phyloP scores from a whole-genome alignment of 2,113 vertebrate genomes.

The Trachemys scripta region DNA sequence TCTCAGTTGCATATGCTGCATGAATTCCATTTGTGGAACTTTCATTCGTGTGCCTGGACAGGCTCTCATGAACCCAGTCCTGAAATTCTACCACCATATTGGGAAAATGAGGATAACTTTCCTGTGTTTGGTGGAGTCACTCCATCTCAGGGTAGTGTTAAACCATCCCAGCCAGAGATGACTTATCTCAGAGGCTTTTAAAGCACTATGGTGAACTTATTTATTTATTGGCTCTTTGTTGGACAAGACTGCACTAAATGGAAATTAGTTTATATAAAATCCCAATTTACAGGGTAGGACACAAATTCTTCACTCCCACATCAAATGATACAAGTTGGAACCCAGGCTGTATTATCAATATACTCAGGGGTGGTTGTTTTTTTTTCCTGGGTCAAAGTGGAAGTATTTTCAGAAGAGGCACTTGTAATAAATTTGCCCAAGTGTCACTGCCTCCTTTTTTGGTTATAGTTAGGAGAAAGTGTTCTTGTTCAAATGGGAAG shows the following conservation, averaged over 20 bases:
- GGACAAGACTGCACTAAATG: not conserved
- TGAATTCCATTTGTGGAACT: not conserved
- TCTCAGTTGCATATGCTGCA: not conserved
- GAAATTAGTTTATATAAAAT: not conserved
- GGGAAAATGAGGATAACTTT: not conserved
- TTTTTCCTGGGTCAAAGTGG: not conserved
- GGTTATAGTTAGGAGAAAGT: not conserved
- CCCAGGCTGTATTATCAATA: not conserved
- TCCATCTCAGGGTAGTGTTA: not conserved
- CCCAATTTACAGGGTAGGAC: not conserved
- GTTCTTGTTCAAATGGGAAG: not conserved
- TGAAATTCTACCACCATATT: not conserved
- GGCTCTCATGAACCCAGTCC: not conserved
- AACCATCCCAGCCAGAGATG: not conserved
- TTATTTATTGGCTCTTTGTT: not conserved
- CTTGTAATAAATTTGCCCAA: not conserved
- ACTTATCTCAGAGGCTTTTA: not conserved
- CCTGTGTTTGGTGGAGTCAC: not conserved
- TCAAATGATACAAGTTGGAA: not conserved
- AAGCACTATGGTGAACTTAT: not conserved
- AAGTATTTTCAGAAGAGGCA: not conserved
- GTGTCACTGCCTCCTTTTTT: not conserved
- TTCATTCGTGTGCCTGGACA: not conserved
- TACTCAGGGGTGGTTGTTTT: not conserved
- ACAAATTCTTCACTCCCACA: not conserved